Percentiles rank a stretch among this genome's conserved stretches.
These are phyloP conservation scores for Taeniopygia guttata DNA, from an alignment of 2,797 vertebrate species.

Conservation along the genomic window DNA sequence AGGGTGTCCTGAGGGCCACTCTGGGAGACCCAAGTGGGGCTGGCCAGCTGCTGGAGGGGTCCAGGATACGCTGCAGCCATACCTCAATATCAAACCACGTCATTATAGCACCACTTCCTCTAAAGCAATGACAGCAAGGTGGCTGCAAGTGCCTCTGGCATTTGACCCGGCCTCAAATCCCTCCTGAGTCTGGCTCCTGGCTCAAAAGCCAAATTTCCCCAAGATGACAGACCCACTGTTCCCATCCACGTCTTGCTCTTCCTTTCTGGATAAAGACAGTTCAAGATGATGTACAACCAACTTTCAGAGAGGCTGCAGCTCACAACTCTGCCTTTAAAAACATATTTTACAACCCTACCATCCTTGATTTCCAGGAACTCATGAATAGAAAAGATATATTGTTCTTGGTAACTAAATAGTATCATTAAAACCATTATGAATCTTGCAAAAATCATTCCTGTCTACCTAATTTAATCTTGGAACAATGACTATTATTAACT, in stretches of 20 bases:
- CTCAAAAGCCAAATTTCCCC: neutral
- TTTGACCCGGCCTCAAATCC: neutral
- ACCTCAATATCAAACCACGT: fast-evolving
- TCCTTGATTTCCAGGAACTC: conserved; percentile 50
- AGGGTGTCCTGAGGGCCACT: neutral
- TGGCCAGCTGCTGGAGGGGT: neutral
- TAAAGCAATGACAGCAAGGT: neutral
- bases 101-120: neutral
- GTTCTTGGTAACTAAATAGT: conserved; percentile 45
- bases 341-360: neutral
- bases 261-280: neutral
- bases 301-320: neutral
- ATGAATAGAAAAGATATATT: conserved; percentile 31
- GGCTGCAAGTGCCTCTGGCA: neutral
- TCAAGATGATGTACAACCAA: neutral
- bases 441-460: conserved; percentile 22
- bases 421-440: conserved; percentile 41
- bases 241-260: neutral
- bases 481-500: conserved; percentile 48
- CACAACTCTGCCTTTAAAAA: neutral
- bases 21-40: neutral
- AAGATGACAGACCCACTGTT: neutral
- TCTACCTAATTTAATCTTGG: conserved; percentile 46
- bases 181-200: neutral
- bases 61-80: fast-evolving